These are phyloP conservation scores for Acronicta leporina DNA, from an alignment of 2,888 invertebrate species.

Conservation along the genomic window DNA sequence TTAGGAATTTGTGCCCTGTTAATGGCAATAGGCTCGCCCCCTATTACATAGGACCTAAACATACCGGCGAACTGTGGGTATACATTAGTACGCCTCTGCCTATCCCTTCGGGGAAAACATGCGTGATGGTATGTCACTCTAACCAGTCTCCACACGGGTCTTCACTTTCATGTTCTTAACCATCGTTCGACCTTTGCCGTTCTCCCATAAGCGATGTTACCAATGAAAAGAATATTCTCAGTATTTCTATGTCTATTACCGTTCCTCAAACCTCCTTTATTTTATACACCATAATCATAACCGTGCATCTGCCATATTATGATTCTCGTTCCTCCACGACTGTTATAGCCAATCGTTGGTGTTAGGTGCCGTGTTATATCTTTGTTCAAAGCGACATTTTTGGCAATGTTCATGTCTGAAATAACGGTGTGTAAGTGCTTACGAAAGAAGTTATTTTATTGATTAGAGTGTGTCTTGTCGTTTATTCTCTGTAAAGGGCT, in stretches of 20 bases:
- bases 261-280: conserved; percentile 15
- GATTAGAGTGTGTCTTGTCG: conserved; percentile 6
- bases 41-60: too few species aligned
- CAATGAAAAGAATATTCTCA: conserved; percentile 25
- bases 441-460: conserved; percentile 23
- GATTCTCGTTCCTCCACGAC: conserved; percentile 40
- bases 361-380: conserved; percentile 31
- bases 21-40: too few species aligned
- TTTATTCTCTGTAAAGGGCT: background rate
- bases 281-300: conserved; percentile 39
- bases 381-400: conserved; percentile 25
- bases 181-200: too few species aligned
- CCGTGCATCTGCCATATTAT: conserved; percentile 25
- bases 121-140: too few species aligned
- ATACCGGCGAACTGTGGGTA: too few species aligned
- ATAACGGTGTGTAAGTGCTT: conserved; percentile 8
- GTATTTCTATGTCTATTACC: background rate
- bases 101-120: too few species aligned
- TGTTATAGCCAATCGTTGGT: conserved; percentile 43
- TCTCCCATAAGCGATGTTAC: background rate
- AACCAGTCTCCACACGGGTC: too few species aligned
- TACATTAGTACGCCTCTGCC: too few species aligned
- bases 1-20: too few species aligned
- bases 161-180: too few species aligned
- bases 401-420: conserved; percentile 7